A percentile compares a stretch with the other conserved stretches of the same genome.
phyloP scores from a whole-genome alignment of 2,113 vertebrate genomes.

The pig (Sus scrofa) region DNA sequence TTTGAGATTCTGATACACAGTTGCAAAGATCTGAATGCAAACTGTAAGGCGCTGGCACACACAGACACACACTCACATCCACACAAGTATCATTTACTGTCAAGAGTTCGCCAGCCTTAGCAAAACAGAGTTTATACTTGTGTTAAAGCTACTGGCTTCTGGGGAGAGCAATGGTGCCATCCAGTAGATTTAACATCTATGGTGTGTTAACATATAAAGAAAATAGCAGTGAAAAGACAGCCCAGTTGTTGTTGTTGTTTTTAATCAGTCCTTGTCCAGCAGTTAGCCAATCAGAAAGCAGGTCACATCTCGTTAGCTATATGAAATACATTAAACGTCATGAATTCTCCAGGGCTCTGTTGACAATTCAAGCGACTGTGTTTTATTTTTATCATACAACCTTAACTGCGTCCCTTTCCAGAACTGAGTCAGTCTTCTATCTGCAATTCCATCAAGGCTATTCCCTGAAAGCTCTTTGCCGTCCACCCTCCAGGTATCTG shows the following conservation, averaged over 20 bases:
- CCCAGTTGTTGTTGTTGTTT: not conserved
- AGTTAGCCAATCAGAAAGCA: conserved; percentile 88
- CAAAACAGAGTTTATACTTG: conserved; percentile 66
- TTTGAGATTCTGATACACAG: conserved; percentile 53
- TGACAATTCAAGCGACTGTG: conserved; percentile 82
- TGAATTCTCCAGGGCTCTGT: conserved; percentile 82
- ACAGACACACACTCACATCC: not conserved
- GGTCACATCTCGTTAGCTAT: conserved; percentile 86
- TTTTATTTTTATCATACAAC: conserved; percentile 81
- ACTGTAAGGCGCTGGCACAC: not conserved
- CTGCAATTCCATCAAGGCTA: conserved; percentile 39
- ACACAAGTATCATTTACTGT: not conserved
- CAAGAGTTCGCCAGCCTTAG: conserved; percentile 43
- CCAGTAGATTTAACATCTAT: conserved; percentile 48
- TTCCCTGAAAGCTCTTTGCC: not conserved
- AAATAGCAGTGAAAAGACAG: conserved; percentile 59
- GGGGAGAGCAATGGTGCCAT: conserved; percentile 37
- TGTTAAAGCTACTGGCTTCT: conserved; percentile 49
- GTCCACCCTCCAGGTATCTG: not conserved
- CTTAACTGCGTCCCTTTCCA: conserved; percentile 64
- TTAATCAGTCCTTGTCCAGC: conserved; percentile 72
- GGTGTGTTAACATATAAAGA: conserved; percentile 62
- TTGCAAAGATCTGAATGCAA: conserved; percentile 50
- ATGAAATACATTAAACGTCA: conserved; percentile 87
- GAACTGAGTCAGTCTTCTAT: conserved; percentile 65